Percentiles rank a stretch among this genome's conserved stretches.
Evolutionary conservation across 2,888 invertebrate species (phyloP).

Genomic region (Watsonalla binaria): DNA sequence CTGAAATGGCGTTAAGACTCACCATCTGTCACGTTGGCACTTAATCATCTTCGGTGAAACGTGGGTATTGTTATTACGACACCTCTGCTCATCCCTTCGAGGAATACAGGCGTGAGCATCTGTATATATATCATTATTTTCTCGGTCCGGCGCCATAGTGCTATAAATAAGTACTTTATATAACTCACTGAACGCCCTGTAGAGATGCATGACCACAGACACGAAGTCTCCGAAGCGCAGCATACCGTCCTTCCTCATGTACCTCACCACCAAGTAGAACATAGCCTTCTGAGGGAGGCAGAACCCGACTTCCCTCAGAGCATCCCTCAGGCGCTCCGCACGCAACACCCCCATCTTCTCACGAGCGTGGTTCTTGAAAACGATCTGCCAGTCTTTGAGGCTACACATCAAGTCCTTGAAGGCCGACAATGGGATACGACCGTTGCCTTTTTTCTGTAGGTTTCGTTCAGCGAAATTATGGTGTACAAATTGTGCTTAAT

Average conservation of each 20-base stretch:
- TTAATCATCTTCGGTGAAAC: too few relatives aligned
- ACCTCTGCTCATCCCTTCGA: too few relatives aligned
- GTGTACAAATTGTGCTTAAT: background rate
- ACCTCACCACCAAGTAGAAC: conserved; percentile 88
- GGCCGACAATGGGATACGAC: conserved; percentile 89
- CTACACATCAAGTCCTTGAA: conserved; percentile 96
- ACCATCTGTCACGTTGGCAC: too few relatives aligned
- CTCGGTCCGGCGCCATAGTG: too few relatives aligned
- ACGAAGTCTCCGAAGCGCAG: conserved; percentile 95
- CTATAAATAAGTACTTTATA: too few relatives aligned
- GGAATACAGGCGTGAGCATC: too few relatives aligned
- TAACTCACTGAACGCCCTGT: conserved; percentile 90
- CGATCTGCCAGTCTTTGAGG: conserved; percentile 92
- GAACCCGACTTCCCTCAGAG: conserved; percentile 92
- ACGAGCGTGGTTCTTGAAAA: conserved; percentile 93
- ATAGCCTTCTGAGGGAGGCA: conserved; percentile 91
- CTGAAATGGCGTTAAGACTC: too few relatives aligned
- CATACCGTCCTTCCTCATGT: conserved; percentile 95
- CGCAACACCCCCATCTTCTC: conserved; percentile 94
- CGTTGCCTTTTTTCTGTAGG: conserved; percentile 83
- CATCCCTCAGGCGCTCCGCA: conserved; percentile 90
- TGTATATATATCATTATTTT: too few relatives aligned
- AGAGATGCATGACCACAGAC: conserved; percentile 91
- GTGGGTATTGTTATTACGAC: too few relatives aligned
- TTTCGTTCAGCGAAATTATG: conserved; percentile 28